These are phyloP conservation scores for Tylochromis polylepis DNA, from an alignment of 2,113 vertebrate species.

Conservation along the genomic window DNA sequence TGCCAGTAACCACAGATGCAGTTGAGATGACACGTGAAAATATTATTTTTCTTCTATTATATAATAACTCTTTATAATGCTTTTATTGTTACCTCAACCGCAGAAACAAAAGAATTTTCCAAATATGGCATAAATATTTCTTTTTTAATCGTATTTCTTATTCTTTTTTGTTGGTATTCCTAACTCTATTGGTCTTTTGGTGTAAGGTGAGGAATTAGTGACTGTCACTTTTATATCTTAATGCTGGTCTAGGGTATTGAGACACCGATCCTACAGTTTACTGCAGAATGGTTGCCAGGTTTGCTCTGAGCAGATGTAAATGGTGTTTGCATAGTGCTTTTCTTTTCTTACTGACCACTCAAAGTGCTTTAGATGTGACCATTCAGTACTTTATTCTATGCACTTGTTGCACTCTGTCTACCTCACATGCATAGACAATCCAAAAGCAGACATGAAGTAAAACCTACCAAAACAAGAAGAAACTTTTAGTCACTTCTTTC, in stretches of 20 bases:
- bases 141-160: not conserved
- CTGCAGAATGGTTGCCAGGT: not conserved
- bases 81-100: not conserved
- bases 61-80: not conserved
- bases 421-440: not conserved
- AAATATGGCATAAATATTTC: not conserved
- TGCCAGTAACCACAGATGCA: not conserved
- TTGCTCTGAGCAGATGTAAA: not conserved
- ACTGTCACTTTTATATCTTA: not conserved
- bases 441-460: not conserved
- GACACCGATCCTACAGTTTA: not conserved
- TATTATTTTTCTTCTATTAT: not conserved
- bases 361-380: not conserved
- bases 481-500: not conserved
- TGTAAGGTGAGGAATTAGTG: not conserved
- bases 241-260: not conserved
- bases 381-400: not conserved
- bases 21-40: not conserved
- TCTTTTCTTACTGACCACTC: not conserved
- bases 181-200: not conserved
- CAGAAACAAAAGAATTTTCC: not conserved
- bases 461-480: not conserved
- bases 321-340: not conserved
- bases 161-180: not conserved
- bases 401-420: not conserved